Evolutionary conservation across 2,888 invertebrate genomes (phyloP).

Genomic region (Callinectes sapidus): DNA sequence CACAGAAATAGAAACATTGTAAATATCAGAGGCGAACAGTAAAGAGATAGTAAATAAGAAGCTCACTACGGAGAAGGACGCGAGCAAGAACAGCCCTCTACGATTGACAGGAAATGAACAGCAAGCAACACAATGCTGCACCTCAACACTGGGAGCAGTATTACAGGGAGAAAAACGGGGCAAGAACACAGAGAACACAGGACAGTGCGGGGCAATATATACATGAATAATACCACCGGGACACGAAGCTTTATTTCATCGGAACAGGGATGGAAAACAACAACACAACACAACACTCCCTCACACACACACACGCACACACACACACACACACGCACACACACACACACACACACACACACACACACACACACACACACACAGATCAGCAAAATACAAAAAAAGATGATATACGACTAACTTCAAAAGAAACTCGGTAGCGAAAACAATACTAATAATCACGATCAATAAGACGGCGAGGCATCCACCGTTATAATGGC

Average conservation of each 20-base stretch:
- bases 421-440: constrained; percentile 7
- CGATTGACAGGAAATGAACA: constrained; percentile 12
- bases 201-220: background rate
- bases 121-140: background rate
- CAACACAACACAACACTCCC: background rate
- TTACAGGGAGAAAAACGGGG: background rate
- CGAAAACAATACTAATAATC: constrained; percentile 15
- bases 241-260: constrained; percentile 16
- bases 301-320: background rate
- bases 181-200: background rate
- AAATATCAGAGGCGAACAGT: background rate
- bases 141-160: background rate
- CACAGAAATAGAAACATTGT: constrained; percentile 4
- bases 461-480: constrained; percentile 3
- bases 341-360: background rate
- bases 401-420: background rate
- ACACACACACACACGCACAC: background rate
- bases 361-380: constrained; percentile 20
- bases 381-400: background rate
- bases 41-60: constrained; percentile 6
- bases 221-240: constrained; percentile 10
- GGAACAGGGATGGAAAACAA: background rate
- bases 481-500: constrained; percentile 34
- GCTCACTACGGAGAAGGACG: background rate
- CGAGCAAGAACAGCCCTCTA: background rate